Evolutionary conservation across 2,113 vertebrate genomes (phyloP), one percentile per base, ranked within the genome.

Genomic region (Calidris pugnax): DNA sequence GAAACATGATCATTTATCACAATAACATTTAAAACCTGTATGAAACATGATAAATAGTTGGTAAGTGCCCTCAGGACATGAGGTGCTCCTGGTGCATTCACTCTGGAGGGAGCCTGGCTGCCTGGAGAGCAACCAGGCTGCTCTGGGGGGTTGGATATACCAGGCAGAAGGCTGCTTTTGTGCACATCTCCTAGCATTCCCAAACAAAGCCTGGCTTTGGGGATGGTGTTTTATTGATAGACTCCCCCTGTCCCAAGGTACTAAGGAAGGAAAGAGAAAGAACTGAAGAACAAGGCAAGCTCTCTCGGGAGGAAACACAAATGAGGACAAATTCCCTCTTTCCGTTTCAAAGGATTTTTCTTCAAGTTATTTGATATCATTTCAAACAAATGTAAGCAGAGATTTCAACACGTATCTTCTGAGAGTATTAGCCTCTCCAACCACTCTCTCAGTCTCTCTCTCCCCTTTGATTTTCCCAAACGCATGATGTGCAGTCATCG

Each of bases 261-360:
- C 45, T 66, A 37, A 33, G 39, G 72, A 81, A 72, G 56, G 22
- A 66, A 92, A 64, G 53, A 73, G 22, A 78, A 72, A 84, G 76
- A 87, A 84, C 24, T 1, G 3, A 89, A 94, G 64, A 91, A 91
- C 0, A 0, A 89, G 79, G 87, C 81, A 89, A 78, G 78, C 7
- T 89, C 66, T 87, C 69, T 81, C 2, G 4, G 66, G 74, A 93
- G 45, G 30, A 89, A 87, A 87, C 73, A 81, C 53, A 91, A 91
- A 91, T 45, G 32, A 87, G 73, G 62, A 95, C 48, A 89, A 85
- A 89, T 72, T 85, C 87, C 89, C 66, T 82, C 74, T 76, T 84
- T 94, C 33, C 0, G 4, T 91, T 95, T 94, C 85, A 94, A 91
- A 95, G 80, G 62, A 51, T 84, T 95, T 95, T 77, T 90, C 71